A percentile compares a stretch with the other conserved stretches of the same genome.
phyloP scores from a whole-genome alignment of 1,140 invertebrate species.

The Lepidurus couesii region DNA sequence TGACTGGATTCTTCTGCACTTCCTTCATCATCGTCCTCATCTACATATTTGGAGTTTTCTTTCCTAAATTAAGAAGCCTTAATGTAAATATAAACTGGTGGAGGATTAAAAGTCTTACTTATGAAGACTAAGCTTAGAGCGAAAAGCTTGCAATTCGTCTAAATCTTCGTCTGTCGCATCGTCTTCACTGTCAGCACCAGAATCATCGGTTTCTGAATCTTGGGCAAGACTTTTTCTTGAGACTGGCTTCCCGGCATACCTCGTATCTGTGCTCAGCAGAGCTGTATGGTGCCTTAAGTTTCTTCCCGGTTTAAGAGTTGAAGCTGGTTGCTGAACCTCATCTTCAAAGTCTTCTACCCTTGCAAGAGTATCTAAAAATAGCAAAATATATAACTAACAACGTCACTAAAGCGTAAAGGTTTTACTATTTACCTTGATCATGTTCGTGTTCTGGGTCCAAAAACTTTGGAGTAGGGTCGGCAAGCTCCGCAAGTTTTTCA shows the following conservation, averaged over 20 bases:
- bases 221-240: conserved; percentile 37
- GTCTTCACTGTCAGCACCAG: conserved; percentile 33
- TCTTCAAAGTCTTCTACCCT: conserved; percentile 29
- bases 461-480: conserved; percentile 32
- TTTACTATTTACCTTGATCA: conserved; percentile 23
- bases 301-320: background rate
- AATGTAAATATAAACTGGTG: background rate
- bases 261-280: conserved; percentile 60
- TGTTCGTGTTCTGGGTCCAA: conserved; percentile 31
- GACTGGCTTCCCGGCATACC: conserved; percentile 60
- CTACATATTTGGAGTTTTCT: conserved; percentile 47
- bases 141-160: conserved; percentile 27
- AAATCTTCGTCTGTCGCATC: conserved; percentile 31
- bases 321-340: conserved; percentile 1
- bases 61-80: conserved; percentile 48
- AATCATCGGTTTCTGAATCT: conserved; percentile 34
- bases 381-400: background rate
- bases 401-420: background rate
- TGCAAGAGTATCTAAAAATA: conserved; percentile 28
- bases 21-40: conserved; percentile 36
- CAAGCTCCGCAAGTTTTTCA: conserved; percentile 31
- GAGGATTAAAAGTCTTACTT: conserved; percentile 5
- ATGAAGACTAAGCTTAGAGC: conserved; percentile 34
- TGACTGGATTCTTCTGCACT: conserved; percentile 37
- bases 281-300: conserved; percentile 44